Evolutionary conservation across 2,888 invertebrate species (phyloP), one percentile per base, ranked within the genome.

Genomic region (Plusia festucae): DNA sequence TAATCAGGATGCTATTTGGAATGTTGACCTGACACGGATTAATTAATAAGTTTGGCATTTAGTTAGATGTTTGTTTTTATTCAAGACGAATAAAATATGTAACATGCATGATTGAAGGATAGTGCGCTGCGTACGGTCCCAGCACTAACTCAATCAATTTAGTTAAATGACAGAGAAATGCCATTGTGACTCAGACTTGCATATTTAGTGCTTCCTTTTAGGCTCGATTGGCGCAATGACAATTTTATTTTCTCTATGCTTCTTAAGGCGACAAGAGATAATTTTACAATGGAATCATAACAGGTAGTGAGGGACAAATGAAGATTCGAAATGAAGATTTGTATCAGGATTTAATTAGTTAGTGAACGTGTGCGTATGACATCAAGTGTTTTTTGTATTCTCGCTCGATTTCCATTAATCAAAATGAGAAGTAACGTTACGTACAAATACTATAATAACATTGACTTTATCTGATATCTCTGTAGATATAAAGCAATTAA

Each of bases 401-500:
- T 13, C 15, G 15, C 34, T 15, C 15, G 13, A 18, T 46, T 46
- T 16, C 46, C 0, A 46, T 44, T 16, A 16, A 44, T 46, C 40
- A 40, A 40, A n/a, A 40, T 3, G 40, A 15, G 40, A 40, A 40
- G 7, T 2, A 16, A 61, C 9, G 15, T 32, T 58, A 30, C 16
- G 16, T 52, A 44, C 22, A 27, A n/a, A 22, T n/a, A 34, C 15
- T 0, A n/a, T n/a, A 13, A 40, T 40, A 40, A 40, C 40, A 27
- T 44, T 32, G n/a, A 52, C 22, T 18, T 51, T 18, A 4, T 27
- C 1, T 49, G 32, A 34, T 57, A 52, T 53, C 9, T n/a, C 13
- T 9, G 57, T 40, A 44, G 44, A 53, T 44, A 52, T 44, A 49
- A 24, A 57, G 44, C 34, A 55, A 56, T 73, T 51, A 44, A 30